Base-by-base conservation (phyloP, 2,888 invertebrate species). In the Plebejus argus region DNA sequence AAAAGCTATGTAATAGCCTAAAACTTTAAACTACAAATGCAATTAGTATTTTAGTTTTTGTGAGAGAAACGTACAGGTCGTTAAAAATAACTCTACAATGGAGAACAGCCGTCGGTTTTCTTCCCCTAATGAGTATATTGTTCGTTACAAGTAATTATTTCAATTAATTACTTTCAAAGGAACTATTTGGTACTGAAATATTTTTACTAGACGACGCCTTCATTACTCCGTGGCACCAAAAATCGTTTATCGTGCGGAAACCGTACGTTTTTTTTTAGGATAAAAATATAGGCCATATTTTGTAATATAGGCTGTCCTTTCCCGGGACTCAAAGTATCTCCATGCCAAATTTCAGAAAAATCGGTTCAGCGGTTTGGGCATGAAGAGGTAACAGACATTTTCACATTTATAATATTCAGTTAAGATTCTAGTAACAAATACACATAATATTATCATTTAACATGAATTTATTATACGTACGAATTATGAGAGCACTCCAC, bases 41-140 rank as follows among this genome's bases (percentile, higher is more conserved):
- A n/a, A 33, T 33, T 66, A 66, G 66, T 66, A 33, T 66, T 28
- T 8, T 5, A 66, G 28, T 66, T 66, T 66, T 66, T 66, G 66
- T 28, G 2, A 5, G 2, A 66, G 28, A 66, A 66, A 66, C 28
- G 15, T 28, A 66, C 66, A 8, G 28, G 15, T 66, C 28, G 28
- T 66, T 66, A 66, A 66, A 61, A 66, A 66, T 28, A 28, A 15
- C 28, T 28, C 66, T 1, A 66, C 66, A 66, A 28, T 23, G 12
- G 12, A 23, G 66, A 66, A 15, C 15, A 4, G 28, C 28, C 33
- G 66, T 18, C 66, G 66, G 28, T 28, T 66, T 66, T 28, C 28
- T 66, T 66, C 18, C 18, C 18, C 28, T 66, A 66, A 66, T 66
- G 66, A 66, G 66, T 66, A 28, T 66, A 66, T 66, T 66, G 66